phyloP scores from a whole-genome alignment of 2,113 vertebrate genomes.

The Hemicordylus capensis region DNA sequence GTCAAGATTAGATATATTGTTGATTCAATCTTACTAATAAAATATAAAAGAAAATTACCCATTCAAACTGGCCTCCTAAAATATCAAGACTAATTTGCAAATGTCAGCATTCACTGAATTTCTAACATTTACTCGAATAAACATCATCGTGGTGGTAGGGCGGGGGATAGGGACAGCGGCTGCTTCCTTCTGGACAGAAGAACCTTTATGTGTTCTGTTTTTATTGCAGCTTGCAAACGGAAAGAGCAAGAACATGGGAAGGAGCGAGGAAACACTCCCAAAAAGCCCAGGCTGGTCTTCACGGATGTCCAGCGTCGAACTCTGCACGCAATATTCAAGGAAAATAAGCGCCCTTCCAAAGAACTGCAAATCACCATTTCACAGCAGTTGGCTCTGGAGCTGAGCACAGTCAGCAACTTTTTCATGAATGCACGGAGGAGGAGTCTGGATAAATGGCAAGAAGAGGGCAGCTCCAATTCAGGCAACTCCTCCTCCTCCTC shows the following conservation, averaged over 20 bases:
- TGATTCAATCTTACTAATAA: too few relatives aligned
- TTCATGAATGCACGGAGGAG: slow-evolving; percentile 98
- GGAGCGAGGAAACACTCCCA: slow-evolving; percentile 89
- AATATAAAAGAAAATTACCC: too few relatives aligned
- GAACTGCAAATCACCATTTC: slow-evolving; percentile 99
- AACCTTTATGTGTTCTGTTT: slow-evolving; percentile 25
- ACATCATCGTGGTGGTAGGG: background rate
- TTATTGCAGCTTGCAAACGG: slow-evolving; percentile 92
- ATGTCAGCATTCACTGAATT: background rate
- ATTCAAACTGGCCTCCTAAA: background rate
- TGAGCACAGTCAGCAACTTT: slow-evolving; percentile 99
- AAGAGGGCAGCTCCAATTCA: slow-evolving; percentile 90
- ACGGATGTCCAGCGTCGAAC: slow-evolving; percentile 98
- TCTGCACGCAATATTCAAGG: slow-evolving; percentile 99
- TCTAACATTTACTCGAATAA: background rate
- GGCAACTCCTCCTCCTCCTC: slow-evolving; percentile 88
- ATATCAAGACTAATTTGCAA: background rate
- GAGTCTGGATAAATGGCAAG: slow-evolving; percentile 99
- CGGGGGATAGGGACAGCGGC: too few relatives aligned
- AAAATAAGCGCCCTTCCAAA: slow-evolving; percentile 99
- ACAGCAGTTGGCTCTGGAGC: slow-evolving; percentile 97
- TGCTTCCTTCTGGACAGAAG: background rate
- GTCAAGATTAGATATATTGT: too few relatives aligned
- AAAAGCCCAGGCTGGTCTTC: slow-evolving; percentile 97
- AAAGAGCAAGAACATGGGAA: slow-evolving; percentile 97